phyloP scores from a whole-genome alignment of 2,797 vertebrate genomes.

The Sitta carolinensis region DNA sequence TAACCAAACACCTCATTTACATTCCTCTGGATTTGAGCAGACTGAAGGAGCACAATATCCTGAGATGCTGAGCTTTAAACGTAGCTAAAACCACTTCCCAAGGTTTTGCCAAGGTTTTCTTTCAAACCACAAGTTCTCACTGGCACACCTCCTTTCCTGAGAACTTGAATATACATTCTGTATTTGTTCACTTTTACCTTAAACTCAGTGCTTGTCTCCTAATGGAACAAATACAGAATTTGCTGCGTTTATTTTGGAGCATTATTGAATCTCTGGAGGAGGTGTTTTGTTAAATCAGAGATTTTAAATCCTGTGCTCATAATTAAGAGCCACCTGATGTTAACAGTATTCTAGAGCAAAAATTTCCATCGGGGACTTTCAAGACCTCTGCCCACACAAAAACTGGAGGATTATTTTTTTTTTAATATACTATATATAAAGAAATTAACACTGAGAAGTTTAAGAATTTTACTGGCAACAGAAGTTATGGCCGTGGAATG shows the following conservation, averaged over 20 bases:
- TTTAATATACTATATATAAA: background rate
- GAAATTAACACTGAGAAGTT: background rate
- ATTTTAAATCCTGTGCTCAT: background rate
- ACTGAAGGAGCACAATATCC: background rate
- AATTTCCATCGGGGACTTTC: background rate
- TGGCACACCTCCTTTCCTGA: background rate
- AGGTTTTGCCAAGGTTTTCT: background rate
- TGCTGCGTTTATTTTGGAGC: background rate
- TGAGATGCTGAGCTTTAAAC: background rate
- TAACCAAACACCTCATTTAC: background rate
- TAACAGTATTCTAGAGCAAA: background rate
- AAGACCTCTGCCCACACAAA: background rate
- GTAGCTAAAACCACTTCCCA: background rate
- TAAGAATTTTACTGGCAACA: background rate
- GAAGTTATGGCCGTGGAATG: background rate
- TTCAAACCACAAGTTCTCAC: accelerated
- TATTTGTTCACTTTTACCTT: background rate
- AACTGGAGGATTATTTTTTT: background rate
- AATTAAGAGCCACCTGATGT: background rate
- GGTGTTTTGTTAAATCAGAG: background rate
- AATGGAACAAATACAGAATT: background rate
- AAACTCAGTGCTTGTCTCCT: background rate
- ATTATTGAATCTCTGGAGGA: background rate
- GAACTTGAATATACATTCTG: background rate
- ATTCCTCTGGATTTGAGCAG: background rate